Conservation (phyloP, 1,140 invertebrate genomes). For the Radopholus similis region DNA sequence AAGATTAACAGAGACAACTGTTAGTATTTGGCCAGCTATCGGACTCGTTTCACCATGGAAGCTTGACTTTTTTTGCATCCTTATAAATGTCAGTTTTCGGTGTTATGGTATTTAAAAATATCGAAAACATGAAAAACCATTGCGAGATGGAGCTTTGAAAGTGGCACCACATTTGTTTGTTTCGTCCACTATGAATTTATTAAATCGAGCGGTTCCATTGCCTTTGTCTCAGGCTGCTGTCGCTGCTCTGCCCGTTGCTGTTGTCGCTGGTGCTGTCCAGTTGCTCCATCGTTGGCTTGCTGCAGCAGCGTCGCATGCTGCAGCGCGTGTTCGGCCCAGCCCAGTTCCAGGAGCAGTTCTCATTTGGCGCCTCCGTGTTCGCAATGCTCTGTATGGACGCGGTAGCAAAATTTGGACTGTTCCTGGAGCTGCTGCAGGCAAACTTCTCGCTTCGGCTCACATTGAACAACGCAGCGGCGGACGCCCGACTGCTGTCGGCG, state of each 20-base stretch:
- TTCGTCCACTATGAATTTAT: no score
- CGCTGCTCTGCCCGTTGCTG: constrained; percentile 18
- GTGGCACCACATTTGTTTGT: no score
- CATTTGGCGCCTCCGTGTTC: constrained; percentile 22
- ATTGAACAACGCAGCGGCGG: background rate
- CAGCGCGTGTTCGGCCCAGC: background rate
- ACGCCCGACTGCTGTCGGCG: constrained; percentile 6
- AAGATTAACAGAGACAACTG: no score
- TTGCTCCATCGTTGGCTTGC: constrained; percentile 14
- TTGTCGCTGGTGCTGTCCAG: constrained; percentile 27
- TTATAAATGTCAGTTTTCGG: no score
- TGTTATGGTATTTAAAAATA: no score
- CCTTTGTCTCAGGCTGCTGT: constrained; percentile 15
- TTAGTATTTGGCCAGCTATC: no score
- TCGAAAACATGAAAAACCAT: no score
- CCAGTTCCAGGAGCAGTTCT: constrained; percentile 8
- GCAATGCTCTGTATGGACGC: constrained; percentile 24
- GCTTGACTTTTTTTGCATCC: no score
- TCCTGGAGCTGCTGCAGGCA: constrained; percentile 32
- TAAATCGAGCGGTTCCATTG: background rate
- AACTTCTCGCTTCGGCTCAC: constrained; percentile 33
- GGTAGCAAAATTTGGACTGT: constrained; percentile 34
- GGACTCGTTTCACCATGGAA: no score
- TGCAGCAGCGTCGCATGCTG: constrained; percentile 11
- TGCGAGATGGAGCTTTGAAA: no score